Evolutionary conservation across 1,140 invertebrate genomes (phyloP).

Genomic region (Drosophila punjabiensis): DNA sequence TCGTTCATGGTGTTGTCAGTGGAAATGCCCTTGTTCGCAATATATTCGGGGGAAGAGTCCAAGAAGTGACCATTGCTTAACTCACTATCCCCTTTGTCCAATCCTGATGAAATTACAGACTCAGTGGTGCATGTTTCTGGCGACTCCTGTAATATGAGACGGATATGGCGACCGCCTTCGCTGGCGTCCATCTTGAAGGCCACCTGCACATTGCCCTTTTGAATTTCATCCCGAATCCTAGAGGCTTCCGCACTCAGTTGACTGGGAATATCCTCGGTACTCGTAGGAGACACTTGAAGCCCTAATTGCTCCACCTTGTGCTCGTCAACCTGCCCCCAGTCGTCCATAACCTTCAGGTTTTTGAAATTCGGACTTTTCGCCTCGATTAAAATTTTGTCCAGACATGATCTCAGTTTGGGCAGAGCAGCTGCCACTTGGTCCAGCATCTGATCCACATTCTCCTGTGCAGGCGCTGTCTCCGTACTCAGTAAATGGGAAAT

Average conservation of each 20-base stretch:
- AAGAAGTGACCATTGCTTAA: background rate
- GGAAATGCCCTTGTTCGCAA: background rate
- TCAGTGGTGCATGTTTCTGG: background rate
- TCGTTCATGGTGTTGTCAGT: background rate
- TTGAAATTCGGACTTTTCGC: background rate
- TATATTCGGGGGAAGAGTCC: background rate
- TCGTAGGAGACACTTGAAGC: background rate
- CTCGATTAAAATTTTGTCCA: constrained; percentile 5
- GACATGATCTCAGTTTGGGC: constrained; percentile 21
- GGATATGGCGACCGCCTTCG: constrained; percentile 15
- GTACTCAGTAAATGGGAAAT: constrained; percentile 44
- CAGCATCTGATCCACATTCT: constrained; percentile 5
- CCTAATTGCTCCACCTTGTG: background rate
- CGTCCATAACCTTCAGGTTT: constrained; percentile 8
- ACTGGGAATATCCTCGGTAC: background rate
- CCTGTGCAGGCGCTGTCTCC: background rate
- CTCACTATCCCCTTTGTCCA: background rate
- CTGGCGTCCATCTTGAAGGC: constrained; percentile 33
- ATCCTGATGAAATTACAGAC: background rate
- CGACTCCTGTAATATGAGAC: constrained; percentile 14
- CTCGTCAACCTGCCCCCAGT: constrained; percentile 29
- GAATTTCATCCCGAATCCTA: constrained; percentile 15
- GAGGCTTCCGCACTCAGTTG: constrained; percentile 13
- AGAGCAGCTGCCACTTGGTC: constrained; percentile 18
- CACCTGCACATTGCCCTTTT: constrained; percentile 21